Evolutionary conservation across 2,888 invertebrate species (phyloP).

Genomic region (Amaurobius ferox): DNA sequence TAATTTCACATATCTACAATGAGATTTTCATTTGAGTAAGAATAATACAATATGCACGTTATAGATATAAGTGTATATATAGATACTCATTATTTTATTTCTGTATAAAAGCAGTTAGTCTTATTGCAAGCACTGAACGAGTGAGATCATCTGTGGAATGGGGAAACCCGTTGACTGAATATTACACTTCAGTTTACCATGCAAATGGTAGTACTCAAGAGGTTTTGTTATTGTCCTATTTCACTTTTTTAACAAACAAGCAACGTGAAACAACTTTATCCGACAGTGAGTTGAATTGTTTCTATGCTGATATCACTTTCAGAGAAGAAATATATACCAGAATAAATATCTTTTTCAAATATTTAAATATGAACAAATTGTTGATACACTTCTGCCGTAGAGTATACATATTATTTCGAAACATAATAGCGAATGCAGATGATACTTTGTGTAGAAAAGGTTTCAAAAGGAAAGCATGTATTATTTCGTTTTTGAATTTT

Average conservation of each 20-base stretch:
- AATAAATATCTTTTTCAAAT: too few relatives aligned
- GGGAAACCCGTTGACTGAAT: conserved; percentile 1
- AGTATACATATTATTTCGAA: too few relatives aligned
- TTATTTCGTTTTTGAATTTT: too few relatives aligned
- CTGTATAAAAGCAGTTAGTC: conserved; percentile 65
- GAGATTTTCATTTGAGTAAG: not conserved
- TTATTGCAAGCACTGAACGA: conserved; percentile 70
- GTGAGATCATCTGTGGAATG: conserved; percentile 42
- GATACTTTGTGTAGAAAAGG: too few relatives aligned
- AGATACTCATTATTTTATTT: conserved; percentile 2
- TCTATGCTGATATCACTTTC: too few relatives aligned
- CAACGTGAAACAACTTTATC: conserved; percentile 35
- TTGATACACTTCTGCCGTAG: too few relatives aligned
- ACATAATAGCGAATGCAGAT: too few relatives aligned
- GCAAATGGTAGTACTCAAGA: not conserved
- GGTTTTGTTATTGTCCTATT: not conserved
- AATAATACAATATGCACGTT: conserved; percentile 2
- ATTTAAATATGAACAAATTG: too few relatives aligned
- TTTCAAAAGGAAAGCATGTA: too few relatives aligned
- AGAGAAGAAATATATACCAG: too few relatives aligned
- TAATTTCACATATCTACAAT: conserved; percentile 15
- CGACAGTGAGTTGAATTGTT: not conserved
- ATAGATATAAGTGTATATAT: conserved; percentile 34
- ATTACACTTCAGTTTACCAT: not conserved
- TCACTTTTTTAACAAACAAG: conserved; percentile 6